Percentiles rank a stretch among this genome's conserved stretches.
These are phyloP conservation scores for Drosophila pruinosa DNA, from an alignment of 1,140 invertebrate species.

Conservation along the genomic window DNA sequence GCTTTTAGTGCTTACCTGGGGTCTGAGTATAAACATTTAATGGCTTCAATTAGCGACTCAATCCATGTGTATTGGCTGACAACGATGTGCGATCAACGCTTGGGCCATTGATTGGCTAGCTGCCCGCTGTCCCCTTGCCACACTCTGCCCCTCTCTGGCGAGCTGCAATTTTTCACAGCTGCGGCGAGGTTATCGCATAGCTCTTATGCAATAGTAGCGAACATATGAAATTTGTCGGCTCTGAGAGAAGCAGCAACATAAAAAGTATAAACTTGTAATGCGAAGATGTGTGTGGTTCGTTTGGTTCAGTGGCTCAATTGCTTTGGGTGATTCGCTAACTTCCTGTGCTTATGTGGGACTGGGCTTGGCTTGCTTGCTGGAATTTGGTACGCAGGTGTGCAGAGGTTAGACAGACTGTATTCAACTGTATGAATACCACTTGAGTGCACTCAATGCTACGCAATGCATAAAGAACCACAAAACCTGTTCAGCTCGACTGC, in stretches of 20 bases:
- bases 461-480: conserved; percentile 36
- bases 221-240: conserved; percentile 58
- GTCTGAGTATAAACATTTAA: conserved; percentile 54
- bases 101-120: conserved; percentile 60
- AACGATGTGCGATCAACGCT: conserved; percentile 66
- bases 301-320: neutral
- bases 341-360: conserved; percentile 24
- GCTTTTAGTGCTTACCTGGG: conserved; percentile 32
- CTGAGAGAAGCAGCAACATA: neutral
- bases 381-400: conserved; percentile 53
- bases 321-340: conserved; percentile 8
- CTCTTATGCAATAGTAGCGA: conserved; percentile 56
- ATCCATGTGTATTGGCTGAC: conserved; percentile 62
- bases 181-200: conserved; percentile 64
- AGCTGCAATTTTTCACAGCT: conserved; percentile 58
- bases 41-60: conserved; percentile 74
- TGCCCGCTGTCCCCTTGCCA: neutral
- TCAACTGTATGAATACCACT: conserved; percentile 17
- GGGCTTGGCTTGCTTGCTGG: conserved; percentile 11
- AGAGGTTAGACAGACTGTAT: conserved; percentile 1
- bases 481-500: conserved; percentile 42
- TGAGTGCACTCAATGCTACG: conserved; percentile 25
- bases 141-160: neutral
- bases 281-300: conserved; percentile 32
- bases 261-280: conserved; percentile 28